Evolutionary conservation across 2,888 invertebrate genomes (phyloP).

Genomic region (Acanthosepion esculentum): DNA sequence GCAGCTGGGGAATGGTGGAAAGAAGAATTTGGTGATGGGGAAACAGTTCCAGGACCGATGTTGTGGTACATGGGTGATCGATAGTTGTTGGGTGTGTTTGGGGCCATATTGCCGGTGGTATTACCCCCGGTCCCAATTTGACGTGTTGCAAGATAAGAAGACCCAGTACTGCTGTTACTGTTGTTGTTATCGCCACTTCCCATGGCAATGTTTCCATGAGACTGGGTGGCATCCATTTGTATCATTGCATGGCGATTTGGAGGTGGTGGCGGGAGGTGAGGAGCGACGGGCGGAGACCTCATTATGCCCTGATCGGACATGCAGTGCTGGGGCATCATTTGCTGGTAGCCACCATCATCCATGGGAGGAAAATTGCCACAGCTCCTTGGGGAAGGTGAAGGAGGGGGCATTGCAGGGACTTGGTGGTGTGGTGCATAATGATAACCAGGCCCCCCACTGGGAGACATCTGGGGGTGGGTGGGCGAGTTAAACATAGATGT

Average conservation of each 20-base stretch:
- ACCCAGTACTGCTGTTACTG: neutral
- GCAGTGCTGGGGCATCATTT: neutral
- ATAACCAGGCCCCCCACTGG: neutral
- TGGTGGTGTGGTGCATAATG: neutral
- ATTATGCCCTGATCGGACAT: neutral
- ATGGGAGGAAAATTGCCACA: constrained; percentile 9
- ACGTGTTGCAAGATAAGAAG: constrained; percentile 21
- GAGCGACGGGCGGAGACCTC: neutral
- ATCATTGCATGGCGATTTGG: constrained; percentile 34
- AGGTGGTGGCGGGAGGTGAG: neutral
- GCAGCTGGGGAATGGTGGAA: constrained; percentile 35
- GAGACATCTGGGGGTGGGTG: neutral
- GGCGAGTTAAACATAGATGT: neutral
- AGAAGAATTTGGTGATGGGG: constrained; percentile 34
- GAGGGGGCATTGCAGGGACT: neutral
- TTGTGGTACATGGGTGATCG: constrained; percentile 37
- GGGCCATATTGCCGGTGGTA: neutral
- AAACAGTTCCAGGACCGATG: neutral
- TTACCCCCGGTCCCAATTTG: neutral
- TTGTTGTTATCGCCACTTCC: neutral
- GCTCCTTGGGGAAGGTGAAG: neutral
- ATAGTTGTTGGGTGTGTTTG: neutral
- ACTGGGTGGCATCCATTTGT: neutral
- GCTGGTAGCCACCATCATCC: constrained; percentile 12
- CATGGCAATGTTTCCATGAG: neutral